Base-by-base conservation (phyloP, 2,888 invertebrate genomes). In the Cheilosia vulpina region DNA sequence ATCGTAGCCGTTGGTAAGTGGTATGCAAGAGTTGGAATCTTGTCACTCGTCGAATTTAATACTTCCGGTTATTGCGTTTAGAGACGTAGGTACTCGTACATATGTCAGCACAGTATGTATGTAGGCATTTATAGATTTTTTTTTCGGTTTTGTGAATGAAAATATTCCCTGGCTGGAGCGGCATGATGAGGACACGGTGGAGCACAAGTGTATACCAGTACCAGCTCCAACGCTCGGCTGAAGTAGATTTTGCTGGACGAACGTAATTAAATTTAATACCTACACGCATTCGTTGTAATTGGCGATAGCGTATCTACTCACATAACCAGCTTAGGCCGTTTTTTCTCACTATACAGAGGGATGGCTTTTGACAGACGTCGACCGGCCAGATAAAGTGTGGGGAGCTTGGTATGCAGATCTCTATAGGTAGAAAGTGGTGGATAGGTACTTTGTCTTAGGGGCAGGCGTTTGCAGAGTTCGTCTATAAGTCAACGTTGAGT, bases 41-140 rank as follows among this genome's bases (percentile, higher is more conserved):
- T 88, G 88, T 88, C 87, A 85, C 87, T 88, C 87, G 89, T 89
- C 89, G 89, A 89, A 89, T 89, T 89, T 89, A 89, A 89, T 89
- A 89, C 89, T 89, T 89, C 89, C 89, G 89, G 89, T 87, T 88
- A 79, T 72, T 71, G 63, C 77, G 79, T 72, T 79, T 65, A 31
- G 17, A 55, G 34, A 11, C 4, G 7, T 45, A n/a, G 3, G 1
- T n/a, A n/a, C 41, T 41, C 41, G 31, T 31, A 6, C 43, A n/a
- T 47, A 47, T 62, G 62, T 38, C 38, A 38, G 38, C 9, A 31
- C 31, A 9, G 2, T 31, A 9, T 9, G 31, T 11, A 38, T 38
- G 38, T 38, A 38, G 13, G 13, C 4, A 38, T 13, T 13, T 13
- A 55, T 72, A 72, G 57, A 31, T 50, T 38, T 62, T 63, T 71